Evolutionary conservation across 2,888 invertebrate species (phyloP).

Genomic region (Rotaria macrura): DNA sequence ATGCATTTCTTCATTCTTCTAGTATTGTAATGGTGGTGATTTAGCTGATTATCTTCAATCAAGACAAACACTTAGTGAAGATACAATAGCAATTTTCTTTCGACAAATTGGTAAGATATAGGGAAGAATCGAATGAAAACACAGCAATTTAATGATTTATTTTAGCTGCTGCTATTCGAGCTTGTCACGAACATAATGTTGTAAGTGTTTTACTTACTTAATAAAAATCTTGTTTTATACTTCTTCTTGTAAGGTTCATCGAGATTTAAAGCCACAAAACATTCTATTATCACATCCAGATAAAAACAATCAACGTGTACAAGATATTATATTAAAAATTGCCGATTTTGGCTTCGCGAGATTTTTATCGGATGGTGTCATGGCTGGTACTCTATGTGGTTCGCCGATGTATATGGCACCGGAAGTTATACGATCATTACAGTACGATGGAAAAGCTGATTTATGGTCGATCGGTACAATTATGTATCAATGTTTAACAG

Average conservation of each 20-base stretch:
- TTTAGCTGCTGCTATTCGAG: slow-evolving; percentile 86
- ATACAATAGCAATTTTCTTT: slow-evolving; percentile 85
- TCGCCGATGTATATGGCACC: slow-evolving; percentile 99
- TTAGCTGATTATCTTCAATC: slow-evolving; percentile 86
- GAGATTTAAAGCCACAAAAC: slow-evolving; percentile 98
- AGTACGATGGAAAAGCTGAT: slow-evolving; percentile 97
- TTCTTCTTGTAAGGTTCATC: slow-evolving; percentile 58
- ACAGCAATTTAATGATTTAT: neutral
- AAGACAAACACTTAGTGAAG: slow-evolving; percentile 74
- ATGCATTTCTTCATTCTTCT: slow-evolving; percentile 46
- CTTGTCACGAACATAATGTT: slow-evolving; percentile 88
- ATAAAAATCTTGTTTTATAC: neutral
- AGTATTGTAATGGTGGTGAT: slow-evolving; percentile 98
- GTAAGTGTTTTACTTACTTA: slow-evolving; percentile 44
- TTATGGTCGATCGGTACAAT: slow-evolving; percentile 98
- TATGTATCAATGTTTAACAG: slow-evolving; percentile 91
- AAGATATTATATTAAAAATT: slow-evolving; percentile 43
- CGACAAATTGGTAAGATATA: slow-evolving; percentile 67
- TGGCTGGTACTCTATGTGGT: slow-evolving; percentile 97
- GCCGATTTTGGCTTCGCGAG: slow-evolving; percentile 99
- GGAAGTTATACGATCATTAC: slow-evolving; percentile 95
- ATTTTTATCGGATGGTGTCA: slow-evolving; percentile 92
- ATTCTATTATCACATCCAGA: slow-evolving; percentile 79
- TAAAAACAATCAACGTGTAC: slow-evolving; percentile 46
- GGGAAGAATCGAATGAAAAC: too few species aligned